Evolutionary conservation across 2,797 vertebrate genomes (phyloP).

Genomic region (Chaunax sp.): DNA sequence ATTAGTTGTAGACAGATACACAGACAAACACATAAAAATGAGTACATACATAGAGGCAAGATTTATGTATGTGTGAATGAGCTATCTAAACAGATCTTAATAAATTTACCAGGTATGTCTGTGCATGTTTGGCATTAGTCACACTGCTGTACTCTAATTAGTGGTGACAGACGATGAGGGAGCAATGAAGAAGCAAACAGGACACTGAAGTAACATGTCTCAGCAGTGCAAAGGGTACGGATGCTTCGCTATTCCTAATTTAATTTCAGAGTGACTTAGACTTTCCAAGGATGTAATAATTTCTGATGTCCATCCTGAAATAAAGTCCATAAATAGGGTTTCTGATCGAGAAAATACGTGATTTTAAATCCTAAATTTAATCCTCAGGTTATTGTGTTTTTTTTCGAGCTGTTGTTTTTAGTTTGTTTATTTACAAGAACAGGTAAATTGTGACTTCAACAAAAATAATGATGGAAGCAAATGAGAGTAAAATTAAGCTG

Average conservation of each 20-base stretch:
- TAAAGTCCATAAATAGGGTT: too few species aligned
- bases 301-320: neutral
- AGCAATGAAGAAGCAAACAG: slow-evolving; percentile 48
- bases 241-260: too few species aligned
- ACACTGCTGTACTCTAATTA: slow-evolving; percentile 33
- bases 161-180: slow-evolving; percentile 65
- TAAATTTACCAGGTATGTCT: slow-evolving; percentile 2
- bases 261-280: neutral
- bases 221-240: slow-evolving; percentile 53
- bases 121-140: slow-evolving; percentile 44
- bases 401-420: neutral
- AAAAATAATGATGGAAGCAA: too few species aligned
- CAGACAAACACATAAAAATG: neutral
- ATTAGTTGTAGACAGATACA: neutral
- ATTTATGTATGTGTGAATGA: neutral
- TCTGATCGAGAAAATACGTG: too few species aligned
- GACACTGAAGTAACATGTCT: slow-evolving; percentile 46
- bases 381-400: neutral
- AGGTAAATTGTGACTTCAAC: too few species aligned
- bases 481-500: too few species aligned
- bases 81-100: slow-evolving; percentile 16
- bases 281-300: neutral
- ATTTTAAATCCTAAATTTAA: too few species aligned
- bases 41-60: too few species aligned
- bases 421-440: neutral